Percentiles rank a stretch among this genome's conserved stretches.
phyloP scores from a whole-genome alignment of 2,888 invertebrate genomes.

The Odontomyia ornata region DNA sequence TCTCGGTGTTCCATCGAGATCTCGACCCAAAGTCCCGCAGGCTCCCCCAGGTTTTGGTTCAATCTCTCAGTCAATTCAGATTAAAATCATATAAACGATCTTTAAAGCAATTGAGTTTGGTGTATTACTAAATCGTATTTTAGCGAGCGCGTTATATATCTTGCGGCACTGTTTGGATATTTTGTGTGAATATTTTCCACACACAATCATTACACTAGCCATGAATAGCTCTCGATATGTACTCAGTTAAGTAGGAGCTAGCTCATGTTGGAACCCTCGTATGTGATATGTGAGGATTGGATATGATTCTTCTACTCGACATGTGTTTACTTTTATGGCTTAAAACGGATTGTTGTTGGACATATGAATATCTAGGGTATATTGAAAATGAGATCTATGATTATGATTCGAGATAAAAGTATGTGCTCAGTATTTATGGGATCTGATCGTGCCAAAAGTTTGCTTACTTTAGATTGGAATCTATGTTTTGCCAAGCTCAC shows the following conservation, averaged over 20 bases:
- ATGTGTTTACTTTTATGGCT: not conserved
- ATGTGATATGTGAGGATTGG: not conserved
- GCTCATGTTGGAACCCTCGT: not conserved
- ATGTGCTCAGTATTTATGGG: not conserved
- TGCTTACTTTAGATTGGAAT: not conserved
- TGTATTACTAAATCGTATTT: not conserved
- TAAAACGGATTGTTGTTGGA: not conserved
- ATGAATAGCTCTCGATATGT: not conserved
- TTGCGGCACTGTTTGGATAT: conserved; percentile 5
- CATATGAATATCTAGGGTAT: not conserved
- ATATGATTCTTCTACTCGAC: not conserved
- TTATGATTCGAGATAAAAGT: not conserved
- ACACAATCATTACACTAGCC: conserved; percentile 6
- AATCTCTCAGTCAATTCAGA: conserved; percentile 20
- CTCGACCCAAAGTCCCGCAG: not conserved
- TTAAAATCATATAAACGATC: conserved; percentile 21
- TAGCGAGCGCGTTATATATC: not conserved
- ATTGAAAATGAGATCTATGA: not conserved
- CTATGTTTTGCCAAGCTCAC: not conserved
- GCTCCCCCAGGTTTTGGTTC: not conserved
- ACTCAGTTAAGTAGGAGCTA: too few relatives aligned
- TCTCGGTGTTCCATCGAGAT: not conserved
- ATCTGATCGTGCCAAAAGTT: not conserved
- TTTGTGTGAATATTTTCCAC: not conserved
- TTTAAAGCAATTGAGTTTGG: not conserved